Conservation (phyloP, 2,888 invertebrate species). For the Sarcophaga subvicina region DNA sequence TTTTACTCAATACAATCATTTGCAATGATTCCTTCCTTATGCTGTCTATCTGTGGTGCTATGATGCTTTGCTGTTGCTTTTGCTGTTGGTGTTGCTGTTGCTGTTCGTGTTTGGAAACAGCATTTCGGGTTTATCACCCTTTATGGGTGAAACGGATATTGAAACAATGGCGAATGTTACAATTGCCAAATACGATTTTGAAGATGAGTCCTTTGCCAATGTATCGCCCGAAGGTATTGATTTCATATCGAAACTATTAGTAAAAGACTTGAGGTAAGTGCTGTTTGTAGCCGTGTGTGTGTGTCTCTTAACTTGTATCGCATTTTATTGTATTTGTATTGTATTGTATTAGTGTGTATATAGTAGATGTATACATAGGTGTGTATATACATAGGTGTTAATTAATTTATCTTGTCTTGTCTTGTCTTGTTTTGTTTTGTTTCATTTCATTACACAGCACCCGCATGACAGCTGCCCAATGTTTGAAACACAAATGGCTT, state of each 20-base stretch:
- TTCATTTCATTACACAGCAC: slow-evolving; percentile 83
- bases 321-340: too few species aligned
- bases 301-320: neutral
- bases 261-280: slow-evolving; percentile 95
- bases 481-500: slow-evolving; percentile 94
- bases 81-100: neutral
- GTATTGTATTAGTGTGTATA: neutral
- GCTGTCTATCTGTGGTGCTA: too few species aligned
- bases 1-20: neutral
- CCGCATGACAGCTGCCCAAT: slow-evolving; percentile 91
- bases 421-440: slow-evolving; percentile 11
- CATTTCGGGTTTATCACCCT: slow-evolving; percentile 97
- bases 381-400: neutral
- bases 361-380: neutral
- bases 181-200: slow-evolving; percentile 97
- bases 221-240: slow-evolving; percentile 98
- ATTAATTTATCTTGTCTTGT: slow-evolving; percentile 26
- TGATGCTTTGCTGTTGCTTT: neutral
- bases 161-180: slow-evolving; percentile 99
- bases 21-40: slow-evolving; percentile 34
- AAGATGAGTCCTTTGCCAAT: slow-evolving; percentile 97
- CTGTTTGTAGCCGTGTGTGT: neutral
- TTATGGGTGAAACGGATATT: slow-evolving; percentile 98
- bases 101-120: slow-evolving; percentile 80
- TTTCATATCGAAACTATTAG: slow-evolving; percentile 94